Evolutionary conservation across 2,888 invertebrate species (phyloP), one percentile per base, ranked within the genome.

Genomic region (Erebia aethiops): DNA sequence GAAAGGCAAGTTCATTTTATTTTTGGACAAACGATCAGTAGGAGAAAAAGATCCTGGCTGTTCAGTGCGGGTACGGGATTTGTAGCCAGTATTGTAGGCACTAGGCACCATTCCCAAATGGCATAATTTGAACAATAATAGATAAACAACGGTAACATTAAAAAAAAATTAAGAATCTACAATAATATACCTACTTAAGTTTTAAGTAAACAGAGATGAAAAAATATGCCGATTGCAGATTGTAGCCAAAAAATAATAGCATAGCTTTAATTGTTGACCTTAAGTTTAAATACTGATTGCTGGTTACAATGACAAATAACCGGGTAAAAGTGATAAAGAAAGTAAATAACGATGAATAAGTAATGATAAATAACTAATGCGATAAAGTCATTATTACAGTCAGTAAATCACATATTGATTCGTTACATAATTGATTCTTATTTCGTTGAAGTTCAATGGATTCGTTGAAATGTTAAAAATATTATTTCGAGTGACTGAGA

Each of bases 401-500:
- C 13, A 11, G 46, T 13, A 46, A 46, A 46, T 13, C 46, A 51
- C n/a, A n/a, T 7, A 5, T 51, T n/a, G 7, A 51, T 51, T 13
- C 13, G 51, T n/a, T 14, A n/a, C 14, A 51, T 13, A 14, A 13
- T 5, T 49, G 13, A 49, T 49, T 49, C 14, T 1, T 49, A 14
- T 14, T 49, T 3, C 7, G 35, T 35, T 7, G 35, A 51, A 51
- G n/a, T n/a, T 51, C 51, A 51, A 13, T 51, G 14, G 14, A 13
- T 51, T 7, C 14, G 49, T 49, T 49, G 49, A 49, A 14, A 49
- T 26, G 26, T 57, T 26, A 11, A 58, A 57, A 41, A 21, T 43
- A 52, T 51, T 49, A 7, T 35, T n/a, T 64, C 63, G 14, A 49
- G n/a, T 63, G 51, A 26, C 51, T 41, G 11, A 65, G 54, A 41